These are phyloP conservation scores for Anguilla marmorata DNA, from an alignment of 2,797 vertebrate genomes.

Conservation along the genomic window DNA sequence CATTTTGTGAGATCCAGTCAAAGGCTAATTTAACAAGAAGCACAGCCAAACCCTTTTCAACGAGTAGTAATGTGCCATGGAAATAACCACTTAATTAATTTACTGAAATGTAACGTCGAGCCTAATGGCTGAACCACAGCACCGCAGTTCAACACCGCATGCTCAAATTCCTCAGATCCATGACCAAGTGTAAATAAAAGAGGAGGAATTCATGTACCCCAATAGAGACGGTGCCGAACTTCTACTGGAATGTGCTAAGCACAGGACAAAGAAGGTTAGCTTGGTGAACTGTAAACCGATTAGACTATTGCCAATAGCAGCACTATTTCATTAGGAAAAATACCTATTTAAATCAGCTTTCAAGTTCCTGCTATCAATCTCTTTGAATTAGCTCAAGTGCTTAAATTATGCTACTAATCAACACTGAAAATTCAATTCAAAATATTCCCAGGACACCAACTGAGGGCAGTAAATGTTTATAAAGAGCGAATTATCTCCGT, in stretches of 20 bases:
- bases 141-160: not conserved
- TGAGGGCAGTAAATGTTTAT: constrained; percentile 17
- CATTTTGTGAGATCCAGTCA: not conserved
- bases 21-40: not conserved
- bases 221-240: not conserved
- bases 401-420: constrained; percentile 19
- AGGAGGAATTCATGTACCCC: not conserved
- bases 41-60: not conserved
- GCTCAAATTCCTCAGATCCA: not conserved
- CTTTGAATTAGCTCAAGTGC: not conserved
- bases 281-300: not conserved
- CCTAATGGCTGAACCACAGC: not conserved
- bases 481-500: constrained; percentile 1
- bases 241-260: not conserved
- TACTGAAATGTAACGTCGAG: not conserved
- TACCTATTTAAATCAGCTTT: not conserved
- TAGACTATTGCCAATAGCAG: constrained; percentile 8
- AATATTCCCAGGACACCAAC: constrained; percentile 12
- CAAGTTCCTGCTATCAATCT: constrained; percentile 3
- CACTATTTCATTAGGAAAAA: not conserved
- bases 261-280: not conserved
- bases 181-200: not conserved
- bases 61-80: not conserved
- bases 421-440: constrained; percentile 24
- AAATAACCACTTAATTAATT: not conserved